Percentiles rank a stretch among this genome's conserved stretches.
Conservation (phyloP, 2,888 invertebrate genomes). For the Pheosia tremula region DNA sequence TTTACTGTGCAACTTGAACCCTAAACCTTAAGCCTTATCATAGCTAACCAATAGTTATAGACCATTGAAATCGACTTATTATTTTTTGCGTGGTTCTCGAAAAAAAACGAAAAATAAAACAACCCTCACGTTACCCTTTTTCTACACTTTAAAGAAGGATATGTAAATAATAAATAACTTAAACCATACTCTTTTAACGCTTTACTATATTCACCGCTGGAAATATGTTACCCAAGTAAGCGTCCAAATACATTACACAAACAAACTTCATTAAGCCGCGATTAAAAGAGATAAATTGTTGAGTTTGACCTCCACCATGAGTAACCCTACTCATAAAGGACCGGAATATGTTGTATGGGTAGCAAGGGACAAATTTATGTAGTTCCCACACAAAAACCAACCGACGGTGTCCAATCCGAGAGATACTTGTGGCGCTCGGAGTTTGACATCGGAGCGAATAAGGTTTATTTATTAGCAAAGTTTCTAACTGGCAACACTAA, state of each 20-base stretch:
- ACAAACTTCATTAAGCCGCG: slow-evolving; percentile 69
- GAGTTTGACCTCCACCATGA: slow-evolving; percentile 62
- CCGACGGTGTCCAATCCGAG: slow-evolving; percentile 56
- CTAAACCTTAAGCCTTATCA: no score
- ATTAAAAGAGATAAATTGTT: slow-evolving; percentile 76
- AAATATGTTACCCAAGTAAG: not conserved
- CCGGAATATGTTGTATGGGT: slow-evolving; percentile 67
- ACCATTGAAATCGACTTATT: no score
- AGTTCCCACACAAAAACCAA: slow-evolving; percentile 69
- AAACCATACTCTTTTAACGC: no score
- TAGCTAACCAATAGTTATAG: no score
- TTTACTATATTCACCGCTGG: no score
- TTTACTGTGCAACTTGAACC: no score
- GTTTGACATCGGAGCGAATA: slow-evolving; percentile 77
- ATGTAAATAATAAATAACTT: no score
- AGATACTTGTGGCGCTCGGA: slow-evolving; percentile 74
- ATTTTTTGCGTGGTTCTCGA: no score
- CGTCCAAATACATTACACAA: slow-evolving; percentile 28
- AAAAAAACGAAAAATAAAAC: no score
- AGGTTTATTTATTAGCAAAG: slow-evolving; percentile 81
- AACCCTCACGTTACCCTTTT: no score
- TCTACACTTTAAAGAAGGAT: no score
- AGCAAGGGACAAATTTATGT: slow-evolving; percentile 75
- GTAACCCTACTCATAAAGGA: slow-evolving; percentile 78
- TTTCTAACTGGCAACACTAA: slow-evolving; percentile 73